phyloP scores from a whole-genome alignment of 2,797 vertebrate species.

The Peromyscus nudipes region DNA sequence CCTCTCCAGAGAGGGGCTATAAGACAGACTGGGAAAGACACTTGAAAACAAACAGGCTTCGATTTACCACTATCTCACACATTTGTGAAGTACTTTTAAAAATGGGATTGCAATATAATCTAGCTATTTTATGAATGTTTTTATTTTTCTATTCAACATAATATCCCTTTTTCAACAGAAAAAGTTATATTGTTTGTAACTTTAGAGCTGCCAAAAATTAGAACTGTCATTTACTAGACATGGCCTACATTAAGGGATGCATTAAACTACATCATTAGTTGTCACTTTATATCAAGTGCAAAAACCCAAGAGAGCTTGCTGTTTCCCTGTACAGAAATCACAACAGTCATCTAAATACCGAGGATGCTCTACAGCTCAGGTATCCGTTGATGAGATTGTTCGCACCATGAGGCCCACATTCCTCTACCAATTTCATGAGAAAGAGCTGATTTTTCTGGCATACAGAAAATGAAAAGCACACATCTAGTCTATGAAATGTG shows the following conservation, averaged over 20 bases:
- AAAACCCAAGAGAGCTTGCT: neutral
- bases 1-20: neutral
- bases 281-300: neutral
- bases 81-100: neutral
- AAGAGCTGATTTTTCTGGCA: neutral
- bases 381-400: fast-evolving
- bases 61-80: neutral
- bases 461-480: neutral
- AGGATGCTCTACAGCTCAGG: neutral
- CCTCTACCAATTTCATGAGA: neutral
- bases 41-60: neutral
- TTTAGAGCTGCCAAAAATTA: neutral
- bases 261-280: neutral
- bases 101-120: conserved; percentile 20
- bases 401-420: neutral
- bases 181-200: neutral
- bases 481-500: neutral
- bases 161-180: neutral
- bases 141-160: conserved; percentile 22
- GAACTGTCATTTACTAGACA: neutral
- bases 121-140: neutral
- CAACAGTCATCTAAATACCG: neutral
- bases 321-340: neutral
- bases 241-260: neutral
- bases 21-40: neutral